Base-by-base conservation (phyloP, 2,888 invertebrate genomes). In the Cyclophora punctaria region DNA sequence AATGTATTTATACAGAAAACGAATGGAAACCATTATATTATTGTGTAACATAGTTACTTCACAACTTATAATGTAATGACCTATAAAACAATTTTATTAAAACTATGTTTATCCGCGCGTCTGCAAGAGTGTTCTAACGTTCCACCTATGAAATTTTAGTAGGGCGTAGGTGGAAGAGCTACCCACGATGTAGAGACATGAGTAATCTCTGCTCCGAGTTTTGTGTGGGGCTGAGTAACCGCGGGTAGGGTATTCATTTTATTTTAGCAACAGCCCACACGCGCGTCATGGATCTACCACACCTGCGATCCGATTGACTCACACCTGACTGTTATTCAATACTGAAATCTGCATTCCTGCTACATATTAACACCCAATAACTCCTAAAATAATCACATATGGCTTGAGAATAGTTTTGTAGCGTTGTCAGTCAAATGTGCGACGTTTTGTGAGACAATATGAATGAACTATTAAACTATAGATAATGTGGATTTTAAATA, bases 251-350 rank as follows among this genome's bases (percentile, higher is more conserved):
- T 76, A 71, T 20, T 72, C 74, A 79, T 75, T 78, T 83, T 86
- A 88, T 87, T 88, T 87, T 83, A 68, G 80, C 73, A 53, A 52
- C 86, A 53, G 69, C 87, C 86, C 81, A 86, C 87, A 78, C 83
- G 49, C 60, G 56, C 60, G 61, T 61, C 69, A 69, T 73, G 70
- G 71, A 81, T 75, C 75, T 62, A 73, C 76, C 73, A 77, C 87
- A 87, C 88, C 88, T 86, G 87, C 76, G 71, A 75, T 75, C 68
- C 66, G 59, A 67, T 69, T 68, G 69, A 69, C 62, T 67, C 66
- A 78, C 86, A 87, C 86, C 83, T 85, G 82, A 78, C 63, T 62
- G 78, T 81, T 85, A 83, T 78, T 76, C 69, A 80, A 84, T 79
- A 69, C 69, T 56, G 58, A 67, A 20, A 70, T 72, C 55, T 59